phyloP scores from a whole-genome alignment of 1,140 invertebrate species.

The Megalopta genalis region DNA sequence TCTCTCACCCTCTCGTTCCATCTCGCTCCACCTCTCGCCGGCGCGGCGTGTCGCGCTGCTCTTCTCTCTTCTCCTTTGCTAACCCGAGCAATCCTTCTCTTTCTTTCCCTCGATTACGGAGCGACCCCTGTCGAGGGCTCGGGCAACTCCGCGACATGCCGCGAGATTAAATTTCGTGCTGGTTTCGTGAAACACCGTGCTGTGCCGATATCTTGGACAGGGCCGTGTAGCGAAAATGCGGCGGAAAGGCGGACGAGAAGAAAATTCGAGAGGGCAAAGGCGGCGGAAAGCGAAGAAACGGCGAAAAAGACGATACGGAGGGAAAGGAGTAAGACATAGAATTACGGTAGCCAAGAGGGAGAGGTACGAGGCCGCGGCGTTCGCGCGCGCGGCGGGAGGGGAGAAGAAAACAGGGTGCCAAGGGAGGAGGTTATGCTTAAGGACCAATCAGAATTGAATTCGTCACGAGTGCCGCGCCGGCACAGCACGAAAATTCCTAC shows the following conservation, averaged over 20 bases:
- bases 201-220: conserved; percentile 22
- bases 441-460: conserved; percentile 81
- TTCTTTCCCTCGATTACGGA: conserved; percentile 56
- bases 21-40: conserved; percentile 59
- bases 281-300: background rate
- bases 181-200: conserved; percentile 31
- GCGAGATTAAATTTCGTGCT: conserved; percentile 76
- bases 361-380: conserved; percentile 20
- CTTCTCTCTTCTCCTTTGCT: conserved; percentile 32
- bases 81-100: conserved; percentile 13
- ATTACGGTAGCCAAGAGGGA: conserved; percentile 53
- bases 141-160: conserved; percentile 75
- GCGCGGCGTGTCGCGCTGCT: conserved; percentile 24
- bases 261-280: too few species aligned
- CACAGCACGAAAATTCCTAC: conserved; percentile 69
- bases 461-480: conserved; percentile 76
- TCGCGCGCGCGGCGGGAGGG: conserved; percentile 17
- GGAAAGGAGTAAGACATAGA: conserved; percentile 51
- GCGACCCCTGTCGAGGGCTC: conserved; percentile 75
- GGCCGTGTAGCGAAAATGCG: conserved; percentile 36
- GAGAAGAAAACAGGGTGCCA: conserved; percentile 64
- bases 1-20: conserved; percentile 53
- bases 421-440: conserved; percentile 78
- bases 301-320: conserved; percentile 41
- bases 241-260: background rate